Evolutionary conservation across 1,140 invertebrate genomes (phyloP), one percentile per base, ranked within the genome.

Genomic region (Drosophila pruinosa): DNA sequence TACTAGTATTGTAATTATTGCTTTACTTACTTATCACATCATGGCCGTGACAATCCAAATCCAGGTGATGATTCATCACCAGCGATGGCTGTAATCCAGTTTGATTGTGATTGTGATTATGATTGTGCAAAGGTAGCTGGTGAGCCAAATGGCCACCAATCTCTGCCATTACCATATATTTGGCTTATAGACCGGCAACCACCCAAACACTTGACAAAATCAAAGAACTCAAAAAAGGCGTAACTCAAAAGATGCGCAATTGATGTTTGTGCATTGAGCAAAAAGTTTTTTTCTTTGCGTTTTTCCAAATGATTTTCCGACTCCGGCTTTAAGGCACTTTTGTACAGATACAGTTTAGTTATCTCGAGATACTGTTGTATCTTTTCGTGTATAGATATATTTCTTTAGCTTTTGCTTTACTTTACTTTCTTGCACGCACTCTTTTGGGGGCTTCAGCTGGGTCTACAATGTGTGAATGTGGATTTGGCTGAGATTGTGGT

Each of bases 101-200:
- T 90, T 90, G 83, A 76, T 92, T 91, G 89, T 91, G 90, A 89
- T 92, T 92, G 85, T 92, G 92, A 64, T 91, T 91, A 90, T 53
- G 91, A 90, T 92, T 92, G 89, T 92, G 92, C 91, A 93, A 91
- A 65, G 92, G 92, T 91, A 93, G 90, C 91, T 93, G 92, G 91
- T 93, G 93, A 92, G 92, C 93, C 92, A 92, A 92, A 92, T 93
- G 92, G 91, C 92, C 92, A 91, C 93, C 92, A 85, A 91, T 91
- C 92, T 93, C 93, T 92, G 93, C 93, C 93, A 93, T 93, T 92
- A 93, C 93, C 93, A 93, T 93, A 92, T 90, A 91, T 91, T 91
- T 89, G 81, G 86, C 78, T 91, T 89, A 86, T 75, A 75, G 72
- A 73, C 76, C 41, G 67, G 73, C 73, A 69, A 88, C 67, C 77